phyloP scores from a whole-genome alignment of 2,888 invertebrate genomes.

The Spisula subtruncata region DNA sequence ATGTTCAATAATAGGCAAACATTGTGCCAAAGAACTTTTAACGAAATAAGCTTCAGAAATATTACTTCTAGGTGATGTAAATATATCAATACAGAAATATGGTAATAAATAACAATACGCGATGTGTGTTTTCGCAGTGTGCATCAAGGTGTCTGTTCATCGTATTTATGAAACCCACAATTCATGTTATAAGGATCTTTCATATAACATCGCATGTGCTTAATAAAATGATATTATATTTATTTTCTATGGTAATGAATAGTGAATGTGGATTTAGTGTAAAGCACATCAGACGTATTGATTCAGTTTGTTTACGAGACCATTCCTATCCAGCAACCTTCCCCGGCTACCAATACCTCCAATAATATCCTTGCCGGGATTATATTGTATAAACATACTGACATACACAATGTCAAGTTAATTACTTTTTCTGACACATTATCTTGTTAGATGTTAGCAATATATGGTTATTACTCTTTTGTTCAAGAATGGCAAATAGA shows the following conservation, averaged over 20 bases:
- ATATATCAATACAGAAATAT: neutral
- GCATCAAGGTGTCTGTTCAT: neutral
- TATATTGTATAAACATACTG: constrained; percentile 10
- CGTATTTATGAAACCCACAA: neutral
- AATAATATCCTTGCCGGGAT: neutral
- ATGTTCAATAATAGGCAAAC: neutral
- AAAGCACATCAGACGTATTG: too few species aligned
- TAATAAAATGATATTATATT: neutral
- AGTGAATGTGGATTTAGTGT: neutral
- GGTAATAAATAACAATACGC: neutral
- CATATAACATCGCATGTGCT: neutral
- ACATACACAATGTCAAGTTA: constrained; percentile 12
- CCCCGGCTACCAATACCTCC: neutral
- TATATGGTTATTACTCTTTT: neutral
- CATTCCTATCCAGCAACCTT: neutral
- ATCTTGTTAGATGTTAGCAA: constrained; percentile 8
- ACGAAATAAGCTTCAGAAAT: neutral
- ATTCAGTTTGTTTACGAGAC: neutral
- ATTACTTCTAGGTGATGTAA: neutral
- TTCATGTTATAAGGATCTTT: neutral
- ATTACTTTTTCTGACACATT: constrained; percentile 22
- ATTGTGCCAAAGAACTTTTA: neutral
- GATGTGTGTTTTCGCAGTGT: neutral
- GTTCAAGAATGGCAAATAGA: neutral
- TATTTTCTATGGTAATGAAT: constrained; percentile 12